Conservation (phyloP, 2,888 invertebrate genomes). For the Tetrapedia diversipes region DNA sequence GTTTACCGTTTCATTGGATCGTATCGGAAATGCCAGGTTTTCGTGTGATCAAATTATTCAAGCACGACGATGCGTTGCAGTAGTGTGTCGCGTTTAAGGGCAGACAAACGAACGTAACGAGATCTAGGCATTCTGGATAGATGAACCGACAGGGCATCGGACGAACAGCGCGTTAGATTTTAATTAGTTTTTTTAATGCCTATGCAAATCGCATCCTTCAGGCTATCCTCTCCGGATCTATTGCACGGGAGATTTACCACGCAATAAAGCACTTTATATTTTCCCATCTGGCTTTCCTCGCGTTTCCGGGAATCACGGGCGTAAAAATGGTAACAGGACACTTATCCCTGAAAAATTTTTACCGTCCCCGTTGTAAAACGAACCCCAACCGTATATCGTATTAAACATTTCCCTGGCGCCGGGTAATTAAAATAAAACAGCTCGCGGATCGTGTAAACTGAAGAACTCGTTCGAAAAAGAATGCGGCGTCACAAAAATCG, state of each 20-base stretch:
- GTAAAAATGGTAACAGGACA: slow-evolving; percentile 46
- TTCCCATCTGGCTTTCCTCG: slow-evolving; percentile 45
- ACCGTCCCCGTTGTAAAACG: slow-evolving; percentile 7
- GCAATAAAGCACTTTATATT: slow-evolving; percentile 71
- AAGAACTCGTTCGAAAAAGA: slow-evolving; percentile 3
- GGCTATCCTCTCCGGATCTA: slow-evolving; percentile 50
- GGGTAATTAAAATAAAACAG: slow-evolving; percentile 17
- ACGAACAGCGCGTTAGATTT: slow-evolving; percentile 53
- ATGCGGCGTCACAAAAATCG: background rate
- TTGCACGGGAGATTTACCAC: slow-evolving; percentile 71
- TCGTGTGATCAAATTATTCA: too few relatives aligned
- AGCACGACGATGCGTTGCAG: too few relatives aligned
- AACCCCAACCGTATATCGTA: background rate
- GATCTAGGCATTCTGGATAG: background rate
- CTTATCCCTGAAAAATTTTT: slow-evolving; percentile 24
- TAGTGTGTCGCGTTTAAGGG: too few relatives aligned
- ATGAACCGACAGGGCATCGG: slow-evolving; percentile 14
- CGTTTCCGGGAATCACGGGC: slow-evolving; percentile 38
- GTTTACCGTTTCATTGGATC: too few relatives aligned
- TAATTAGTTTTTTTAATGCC: slow-evolving; percentile 74
- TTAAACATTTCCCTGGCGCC: background rate
- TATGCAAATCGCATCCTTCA: slow-evolving; percentile 72
- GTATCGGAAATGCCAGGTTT: too few relatives aligned
- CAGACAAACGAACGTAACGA: slow-evolving; percentile 38
- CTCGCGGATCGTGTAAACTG: background rate